phyloP scores from a whole-genome alignment of 2,888 invertebrate genomes.

The Phortica okadai region DNA sequence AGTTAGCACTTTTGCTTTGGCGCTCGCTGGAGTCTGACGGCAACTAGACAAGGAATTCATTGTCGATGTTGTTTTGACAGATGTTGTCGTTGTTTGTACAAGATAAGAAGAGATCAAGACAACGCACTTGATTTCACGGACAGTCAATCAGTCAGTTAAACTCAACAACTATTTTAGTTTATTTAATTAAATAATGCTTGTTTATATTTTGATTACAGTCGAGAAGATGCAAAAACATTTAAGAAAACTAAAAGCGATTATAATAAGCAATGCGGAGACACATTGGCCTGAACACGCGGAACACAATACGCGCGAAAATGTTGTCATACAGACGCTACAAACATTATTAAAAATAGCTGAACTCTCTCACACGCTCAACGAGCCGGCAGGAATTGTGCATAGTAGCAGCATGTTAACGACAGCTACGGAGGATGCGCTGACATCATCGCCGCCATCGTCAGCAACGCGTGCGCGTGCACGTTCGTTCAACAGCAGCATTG shows the following conservation, averaged over 20 bases:
- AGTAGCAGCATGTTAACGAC: slow-evolving; percentile 44
- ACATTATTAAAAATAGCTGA: slow-evolving; percentile 75
- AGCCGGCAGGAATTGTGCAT: slow-evolving; percentile 57
- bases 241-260: slow-evolving; percentile 70
- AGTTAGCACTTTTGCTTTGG: slow-evolving; percentile 57
- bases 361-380: slow-evolving; percentile 63
- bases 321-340: slow-evolving; percentile 73
- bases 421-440: slow-evolving; percentile 14
- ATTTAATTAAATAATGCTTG: background rate
- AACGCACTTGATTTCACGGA: background rate
- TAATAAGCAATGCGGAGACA: slow-evolving; percentile 65
- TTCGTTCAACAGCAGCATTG: slow-evolving; percentile 55
- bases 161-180: slow-evolving; percentile 40
- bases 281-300: slow-evolving; percentile 69
- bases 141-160: slow-evolving; percentile 1
- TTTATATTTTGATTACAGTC: slow-evolving; percentile 53
- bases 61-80: background rate
- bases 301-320: slow-evolving; percentile 69
- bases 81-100: slow-evolving; percentile 41
- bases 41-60: background rate
- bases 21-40: slow-evolving; percentile 57
- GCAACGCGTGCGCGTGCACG: slow-evolving; percentile 55
- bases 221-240: slow-evolving; percentile 75
- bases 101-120: slow-evolving; percentile 45
- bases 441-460: slow-evolving; percentile 40